Conservation (phyloP, 2,888 invertebrate genomes). For the Neoscelio sp. region DNA sequence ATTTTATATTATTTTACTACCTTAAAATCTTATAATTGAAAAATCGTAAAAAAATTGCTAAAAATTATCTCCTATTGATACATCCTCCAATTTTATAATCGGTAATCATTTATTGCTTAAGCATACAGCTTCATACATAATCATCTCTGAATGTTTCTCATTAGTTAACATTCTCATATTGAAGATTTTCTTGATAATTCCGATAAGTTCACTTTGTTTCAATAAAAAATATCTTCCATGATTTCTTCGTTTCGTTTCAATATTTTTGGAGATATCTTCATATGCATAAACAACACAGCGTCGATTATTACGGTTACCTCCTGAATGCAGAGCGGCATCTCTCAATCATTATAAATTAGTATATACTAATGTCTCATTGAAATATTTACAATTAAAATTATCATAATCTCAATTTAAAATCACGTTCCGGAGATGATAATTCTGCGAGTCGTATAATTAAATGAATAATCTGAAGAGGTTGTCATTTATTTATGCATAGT, state of each 20-base stretch:
- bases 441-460: slow-evolving; percentile 50
- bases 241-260: too few relatives aligned
- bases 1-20: too few relatives aligned
- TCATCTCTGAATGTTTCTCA: too few relatives aligned
- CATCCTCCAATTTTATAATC: too few relatives aligned
- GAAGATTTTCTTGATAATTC: slow-evolving; percentile 10
- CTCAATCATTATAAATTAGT: slow-evolving; percentile 52
- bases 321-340: slow-evolving; percentile 1
- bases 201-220: neutral
- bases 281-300: slow-evolving; percentile 18
- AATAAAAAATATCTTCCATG: slow-evolving; percentile 28
- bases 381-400: slow-evolving; percentile 60
- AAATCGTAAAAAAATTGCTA: too few relatives aligned
- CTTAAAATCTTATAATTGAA: too few relatives aligned
- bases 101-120: too few relatives aligned
- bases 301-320: slow-evolving; percentile 8
- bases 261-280: slow-evolving; percentile 21
- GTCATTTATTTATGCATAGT: slow-evolving; percentile 50
- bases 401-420: slow-evolving; percentile 61
- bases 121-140: too few relatives aligned
- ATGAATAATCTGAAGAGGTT: slow-evolving; percentile 7
- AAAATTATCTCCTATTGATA: too few relatives aligned
- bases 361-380: slow-evolving; percentile 54
- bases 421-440: slow-evolving; percentile 36
- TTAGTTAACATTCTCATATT: neutral